Base-by-base conservation (phyloP, 2,888 invertebrate species). In the Sinotaia quadrata region DNA sequence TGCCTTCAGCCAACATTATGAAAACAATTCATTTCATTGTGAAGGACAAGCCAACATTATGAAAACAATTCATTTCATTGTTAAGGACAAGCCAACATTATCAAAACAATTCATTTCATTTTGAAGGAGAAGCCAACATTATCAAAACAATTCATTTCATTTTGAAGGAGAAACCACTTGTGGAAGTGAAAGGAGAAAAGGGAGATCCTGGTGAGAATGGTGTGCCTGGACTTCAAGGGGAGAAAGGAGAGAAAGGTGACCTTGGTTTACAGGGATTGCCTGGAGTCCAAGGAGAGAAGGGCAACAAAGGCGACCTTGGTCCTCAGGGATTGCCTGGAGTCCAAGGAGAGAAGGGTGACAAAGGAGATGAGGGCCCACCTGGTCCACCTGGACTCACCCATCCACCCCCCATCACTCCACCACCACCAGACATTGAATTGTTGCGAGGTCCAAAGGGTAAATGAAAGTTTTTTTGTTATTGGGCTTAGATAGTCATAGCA, bases 351-450 rank as follows among this genome's bases (percentile, higher is more conserved):
- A 65, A 63, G 24, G 80, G 78, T 10, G 68, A 72, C 2, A 71
- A 65, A 49, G 76, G 78, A 31, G 70, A 72, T 2, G 27, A 37
- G 27, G 79, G 77, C 2, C 66, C 65, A 5, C 73, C 66, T 24
- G 78, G 77, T 21, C 49, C 68, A 12, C 72, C 72, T 2, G 72
- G 75, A 12, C 18, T 71, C 31, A 58, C 61, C 15, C 65, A 67
- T n/a, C 73, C 76, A 24, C 74, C 74, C 1, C 66, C 73, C 27
- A 76, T 76, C 10, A 74, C 76, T 4, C 74, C 74, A 10, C 76
- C 76, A n/a, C 76, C 76, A n/a, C 76, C 76, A 58, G 74, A 73
- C 47, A 60, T 75, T n/a, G 70, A 71, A 18, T 68, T 71, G 12
- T 69, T 73, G 15, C 61, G 51, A 12, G 75, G 72, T 0, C 27